phyloP scores from a whole-genome alignment of 2,113 vertebrate genomes.

The Rhagologus leucostigma region DNA sequence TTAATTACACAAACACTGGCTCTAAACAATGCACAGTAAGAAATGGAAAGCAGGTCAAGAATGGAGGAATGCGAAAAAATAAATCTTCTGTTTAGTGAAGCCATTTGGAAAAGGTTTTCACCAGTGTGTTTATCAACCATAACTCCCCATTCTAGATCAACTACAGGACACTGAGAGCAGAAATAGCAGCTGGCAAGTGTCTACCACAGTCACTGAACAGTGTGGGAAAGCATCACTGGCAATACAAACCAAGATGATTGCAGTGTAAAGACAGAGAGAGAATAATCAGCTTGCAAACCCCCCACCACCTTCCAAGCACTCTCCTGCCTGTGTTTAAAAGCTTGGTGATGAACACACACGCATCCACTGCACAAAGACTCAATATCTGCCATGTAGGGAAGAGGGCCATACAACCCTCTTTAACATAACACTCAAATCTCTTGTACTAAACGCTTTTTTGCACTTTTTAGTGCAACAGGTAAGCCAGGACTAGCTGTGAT shows the following conservation, averaged over 20 bases:
- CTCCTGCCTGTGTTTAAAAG: not conserved
- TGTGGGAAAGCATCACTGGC: not conserved
- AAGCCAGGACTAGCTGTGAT: not conserved
- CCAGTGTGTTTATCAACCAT: not conserved
- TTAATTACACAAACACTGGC: not conserved
- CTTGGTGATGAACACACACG: not conserved
- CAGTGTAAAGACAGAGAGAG: not conserved
- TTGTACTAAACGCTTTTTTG: not conserved
- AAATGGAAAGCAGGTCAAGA: not conserved
- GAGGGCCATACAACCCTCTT: not conserved
- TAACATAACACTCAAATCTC: not conserved
- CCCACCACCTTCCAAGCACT: not conserved
- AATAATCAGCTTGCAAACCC: not conserved
- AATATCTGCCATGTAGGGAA: fast-evolving
- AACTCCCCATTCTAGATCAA: not conserved
- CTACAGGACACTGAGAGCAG: not conserved
- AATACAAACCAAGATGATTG: not conserved
- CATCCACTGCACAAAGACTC: not conserved
- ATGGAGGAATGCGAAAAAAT: not conserved
- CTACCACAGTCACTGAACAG: not conserved
- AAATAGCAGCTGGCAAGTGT: not conserved
- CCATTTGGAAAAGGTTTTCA: not conserved
- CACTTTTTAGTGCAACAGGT: not conserved
- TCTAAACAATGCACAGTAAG: not conserved
- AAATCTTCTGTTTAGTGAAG: not conserved